A percentile compares a stretch with the other conserved stretches of the same genome.
Conservation (phyloP, 2,113 vertebrate species). For the Ictalurus furcatus region DNA sequence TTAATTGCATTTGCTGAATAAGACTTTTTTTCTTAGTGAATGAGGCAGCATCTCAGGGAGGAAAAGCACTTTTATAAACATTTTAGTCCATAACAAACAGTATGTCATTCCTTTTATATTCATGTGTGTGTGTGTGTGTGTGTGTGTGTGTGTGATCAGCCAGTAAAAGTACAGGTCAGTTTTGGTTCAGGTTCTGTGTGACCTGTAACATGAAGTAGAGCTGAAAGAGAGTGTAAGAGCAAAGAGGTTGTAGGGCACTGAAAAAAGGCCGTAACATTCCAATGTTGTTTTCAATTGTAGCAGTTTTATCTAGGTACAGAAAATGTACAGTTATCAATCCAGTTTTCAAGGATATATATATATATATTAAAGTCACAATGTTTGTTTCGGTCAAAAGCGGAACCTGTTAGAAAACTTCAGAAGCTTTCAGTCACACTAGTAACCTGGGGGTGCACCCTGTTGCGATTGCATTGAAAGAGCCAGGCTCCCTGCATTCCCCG, state of each 20-base stretch:
- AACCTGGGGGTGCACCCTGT: constrained; percentile 66
- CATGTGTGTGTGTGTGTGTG: too few relatives aligned
- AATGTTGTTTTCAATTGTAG: not conserved
- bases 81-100: not conserved
- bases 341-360: not conserved
- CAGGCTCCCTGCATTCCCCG: constrained; percentile 63
- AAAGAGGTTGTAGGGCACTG: not conserved
- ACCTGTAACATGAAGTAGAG: constrained; percentile 7
- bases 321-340: not conserved
- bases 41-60: not conserved
- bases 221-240: not conserved
- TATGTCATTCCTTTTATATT: not conserved
- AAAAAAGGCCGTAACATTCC: not conserved
- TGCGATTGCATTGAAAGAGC: constrained; percentile 61
- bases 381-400: not conserved
- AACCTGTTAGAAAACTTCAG: constrained; percentile 36
- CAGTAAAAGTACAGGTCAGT: not conserved
- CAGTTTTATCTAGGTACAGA: not conserved
- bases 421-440: constrained; percentile 62
- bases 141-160: too few relatives aligned
- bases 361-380: not conserved
- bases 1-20: not conserved
- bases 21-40: not conserved
- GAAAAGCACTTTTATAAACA: not conserved
- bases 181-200: constrained; percentile 15